Evolutionary conservation across 2,797 vertebrate species (phyloP).

Genomic region (Chromobotia macracanthus): DNA sequence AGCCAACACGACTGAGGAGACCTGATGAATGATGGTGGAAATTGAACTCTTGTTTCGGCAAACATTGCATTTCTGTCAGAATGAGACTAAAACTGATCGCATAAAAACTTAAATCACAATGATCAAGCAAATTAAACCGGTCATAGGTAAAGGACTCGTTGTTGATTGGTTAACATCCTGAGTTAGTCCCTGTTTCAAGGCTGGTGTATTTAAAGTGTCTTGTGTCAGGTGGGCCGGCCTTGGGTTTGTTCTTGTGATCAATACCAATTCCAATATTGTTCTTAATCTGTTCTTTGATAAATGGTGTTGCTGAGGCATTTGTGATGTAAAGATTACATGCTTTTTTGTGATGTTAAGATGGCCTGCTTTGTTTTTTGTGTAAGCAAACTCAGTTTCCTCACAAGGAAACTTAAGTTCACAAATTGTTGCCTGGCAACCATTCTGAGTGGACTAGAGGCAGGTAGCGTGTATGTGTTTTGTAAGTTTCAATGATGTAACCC

Average conservation of each 20-base stretch:
- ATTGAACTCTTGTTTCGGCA: not conserved
- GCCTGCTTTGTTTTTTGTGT: not conserved
- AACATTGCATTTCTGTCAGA: not conserved
- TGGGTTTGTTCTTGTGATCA: not conserved
- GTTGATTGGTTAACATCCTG: conserved; percentile 10
- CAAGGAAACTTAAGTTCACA: too few relatives aligned
- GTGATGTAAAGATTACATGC: not conserved
- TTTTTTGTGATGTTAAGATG: not conserved
- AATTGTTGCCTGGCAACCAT: not conserved
- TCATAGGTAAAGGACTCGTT: conserved; percentile 45
- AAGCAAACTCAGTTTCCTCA: not conserved
- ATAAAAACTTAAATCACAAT: conserved; percentile 18
- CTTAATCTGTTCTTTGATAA: not conserved
- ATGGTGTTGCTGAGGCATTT: not conserved
- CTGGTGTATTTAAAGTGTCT: not conserved
- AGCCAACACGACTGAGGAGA: conserved; percentile 49
- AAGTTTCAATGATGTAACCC: not conserved
- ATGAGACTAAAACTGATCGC: conserved; percentile 9
- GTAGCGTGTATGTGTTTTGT: not conserved
- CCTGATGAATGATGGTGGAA: conserved; percentile 17
- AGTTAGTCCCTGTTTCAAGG: not conserved
- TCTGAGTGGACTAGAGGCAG: not conserved
- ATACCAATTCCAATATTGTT: not conserved
- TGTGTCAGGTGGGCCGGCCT: not conserved
- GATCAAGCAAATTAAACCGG: conserved; percentile 49